Percentiles rank a stretch among this genome's conserved stretches.
Conservation (phyloP, 2,888 invertebrate genomes). For the Chaitophorus viminalis region DNA sequence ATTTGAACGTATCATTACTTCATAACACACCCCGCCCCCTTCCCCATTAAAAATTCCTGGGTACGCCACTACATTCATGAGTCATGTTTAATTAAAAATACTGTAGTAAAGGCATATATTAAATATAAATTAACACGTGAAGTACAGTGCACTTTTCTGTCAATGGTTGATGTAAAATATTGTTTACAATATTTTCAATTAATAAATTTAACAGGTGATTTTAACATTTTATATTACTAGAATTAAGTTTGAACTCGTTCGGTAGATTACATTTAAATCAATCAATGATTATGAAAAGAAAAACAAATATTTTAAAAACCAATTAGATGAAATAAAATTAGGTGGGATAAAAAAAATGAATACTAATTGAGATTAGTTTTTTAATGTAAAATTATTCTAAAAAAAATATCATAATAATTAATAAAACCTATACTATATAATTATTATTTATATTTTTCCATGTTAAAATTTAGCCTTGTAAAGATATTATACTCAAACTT, state of each 20-base stretch:
- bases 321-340: not conserved
- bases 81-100: no score
- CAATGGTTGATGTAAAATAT: not conserved
- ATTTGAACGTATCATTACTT: no score
- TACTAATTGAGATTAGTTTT: not conserved
- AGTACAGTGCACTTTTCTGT: not conserved
- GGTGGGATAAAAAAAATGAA: not conserved
- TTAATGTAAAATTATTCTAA: not conserved
- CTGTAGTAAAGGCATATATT: not conserved
- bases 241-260: not conserved
- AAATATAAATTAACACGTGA: not conserved
- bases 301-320: not conserved
- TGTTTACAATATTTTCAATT: not conserved
- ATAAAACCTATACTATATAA: not conserved
- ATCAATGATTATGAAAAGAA: not conserved
- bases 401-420: not conserved
- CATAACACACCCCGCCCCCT: no score
- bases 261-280: not conserved
- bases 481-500: not conserved
- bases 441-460: not conserved
- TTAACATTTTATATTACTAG: not conserved
- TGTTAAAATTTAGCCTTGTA: not conserved
- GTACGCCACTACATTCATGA: no score
- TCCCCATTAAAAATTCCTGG: no score
- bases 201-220: not conserved